Conservation (phyloP, 1,140 invertebrate genomes). For the Megathymus violae region DNA sequence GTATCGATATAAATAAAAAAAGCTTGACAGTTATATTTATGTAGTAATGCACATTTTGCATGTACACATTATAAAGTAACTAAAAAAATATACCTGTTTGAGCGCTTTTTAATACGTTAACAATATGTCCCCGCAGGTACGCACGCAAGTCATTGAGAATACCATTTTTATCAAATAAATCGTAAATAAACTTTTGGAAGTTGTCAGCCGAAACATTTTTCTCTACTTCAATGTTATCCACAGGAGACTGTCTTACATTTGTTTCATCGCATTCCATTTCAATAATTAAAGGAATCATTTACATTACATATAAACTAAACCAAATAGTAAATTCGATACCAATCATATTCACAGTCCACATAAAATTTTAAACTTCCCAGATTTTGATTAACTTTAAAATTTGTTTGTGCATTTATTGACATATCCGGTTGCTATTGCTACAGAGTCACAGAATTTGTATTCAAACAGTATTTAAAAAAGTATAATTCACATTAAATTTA, state of each 20-base stretch:
- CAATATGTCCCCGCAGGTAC: slow-evolving; percentile 83
- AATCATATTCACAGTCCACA: slow-evolving; percentile 38
- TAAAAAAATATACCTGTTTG: slow-evolving; percentile 53
- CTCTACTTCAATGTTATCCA: slow-evolving; percentile 29
- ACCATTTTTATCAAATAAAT: slow-evolving; percentile 84
- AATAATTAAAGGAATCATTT: slow-evolving; percentile 1
- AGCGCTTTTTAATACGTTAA: slow-evolving; percentile 78
- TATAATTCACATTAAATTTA: no score
- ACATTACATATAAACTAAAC: slow-evolving; percentile 8
- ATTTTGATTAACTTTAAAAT: slow-evolving; percentile 47
- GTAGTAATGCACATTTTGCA: no score
- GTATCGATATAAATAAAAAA: no score
- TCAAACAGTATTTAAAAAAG: no score
- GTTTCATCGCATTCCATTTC: slow-evolving; percentile 40
- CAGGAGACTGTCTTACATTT: slow-evolving; percentile 33
- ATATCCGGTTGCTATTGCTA: slow-evolving; percentile 50
- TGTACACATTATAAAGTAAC: no score
- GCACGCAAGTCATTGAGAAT: slow-evolving; percentile 81
- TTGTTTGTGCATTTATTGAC: slow-evolving; percentile 54
- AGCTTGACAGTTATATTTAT: no score
- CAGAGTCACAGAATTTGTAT: no score
- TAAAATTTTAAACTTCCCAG: slow-evolving; percentile 69
- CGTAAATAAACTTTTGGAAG: slow-evolving; percentile 83
- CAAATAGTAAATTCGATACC: no score
- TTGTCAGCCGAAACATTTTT: slow-evolving; percentile 68